Base-by-base conservation (phyloP, 2,113 vertebrate genomes). In the Callipepla californica region DNA sequence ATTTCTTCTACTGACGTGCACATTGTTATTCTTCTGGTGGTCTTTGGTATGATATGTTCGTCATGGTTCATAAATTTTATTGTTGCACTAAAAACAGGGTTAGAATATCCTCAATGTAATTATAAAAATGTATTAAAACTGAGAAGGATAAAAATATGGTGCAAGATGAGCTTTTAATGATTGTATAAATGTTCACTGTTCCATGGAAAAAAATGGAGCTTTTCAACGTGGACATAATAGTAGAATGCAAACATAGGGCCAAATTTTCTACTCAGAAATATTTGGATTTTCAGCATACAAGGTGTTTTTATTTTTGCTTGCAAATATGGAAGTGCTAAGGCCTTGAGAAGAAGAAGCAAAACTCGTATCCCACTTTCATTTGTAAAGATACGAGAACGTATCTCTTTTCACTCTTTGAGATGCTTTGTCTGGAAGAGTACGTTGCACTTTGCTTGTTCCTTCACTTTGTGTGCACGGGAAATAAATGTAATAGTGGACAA, bases 121-220 rank as follows among this genome's bases (percentile, higher is more conserved):
- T 98, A 98, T 97, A 98, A 98, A 98, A 98, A 98, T 97, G 96
- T 97, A 97, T 98, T 97, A 97, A 97, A 97, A 97, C 97, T 96
- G 97, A 96, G 97, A 97, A 97, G 96, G 96, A 97, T 97, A 97
- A 94, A 97, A 97, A 97, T 97, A 98, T 91, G 94, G 97, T 82
- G 77, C 96, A 94, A 95, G 97, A 98, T 98, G 97, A 95, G 96
- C 95, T 97, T 98, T 98, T 98, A 98, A 98, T 98, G 97, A 98
- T 97, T 97, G 96, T 96, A 95, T 97, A 97, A 98, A 97, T 97
- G 97, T 97, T 98, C 97, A 97, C 86, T 96, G 90, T 98, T 97
- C 96, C 95, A 34, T 97, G 84, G 95, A 91, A 95, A 94, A 94
- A 92, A 94, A 73, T 65, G 2, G 23, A 78, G 70, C 80, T 96